Conservation (phyloP, 64 coral and sea anemone species). For the Montipora cactus region DNA sequence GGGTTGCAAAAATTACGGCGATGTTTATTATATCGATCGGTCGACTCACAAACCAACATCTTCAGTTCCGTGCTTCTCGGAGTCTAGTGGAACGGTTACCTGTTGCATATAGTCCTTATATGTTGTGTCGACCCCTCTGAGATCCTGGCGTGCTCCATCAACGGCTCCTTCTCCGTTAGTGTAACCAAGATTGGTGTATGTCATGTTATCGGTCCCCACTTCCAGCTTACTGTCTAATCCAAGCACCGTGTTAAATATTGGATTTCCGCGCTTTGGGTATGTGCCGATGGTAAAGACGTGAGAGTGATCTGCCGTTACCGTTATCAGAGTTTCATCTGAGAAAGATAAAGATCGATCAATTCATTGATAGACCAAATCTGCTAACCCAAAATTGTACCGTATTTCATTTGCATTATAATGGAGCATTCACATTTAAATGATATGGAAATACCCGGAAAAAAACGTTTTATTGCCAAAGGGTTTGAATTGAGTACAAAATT, state of each 20-base stretch:
- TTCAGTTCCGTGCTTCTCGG: conserved; percentile 69
- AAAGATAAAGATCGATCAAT: not conserved
- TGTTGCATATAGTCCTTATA: conserved; percentile 74
- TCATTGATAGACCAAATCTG: not conserved
- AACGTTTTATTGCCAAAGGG: too few relatives aligned
- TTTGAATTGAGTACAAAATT: too few relatives aligned
- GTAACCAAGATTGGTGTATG: conserved; percentile 78
- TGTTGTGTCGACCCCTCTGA: conserved; percentile 61
- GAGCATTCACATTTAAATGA: too few relatives aligned
- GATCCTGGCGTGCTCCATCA: conserved; percentile 27
- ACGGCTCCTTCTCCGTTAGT: conserved; percentile 69
- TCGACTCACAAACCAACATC: conserved; percentile 73
- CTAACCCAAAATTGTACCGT: not conserved
- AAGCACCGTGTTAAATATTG: conserved; percentile 68
- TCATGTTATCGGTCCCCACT: conserved; percentile 35
- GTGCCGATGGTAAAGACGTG: conserved; percentile 80
- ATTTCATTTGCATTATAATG: not conserved
- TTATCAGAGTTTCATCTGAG: conserved; percentile 78
- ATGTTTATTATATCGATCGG: not conserved
- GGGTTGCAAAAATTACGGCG: too few relatives aligned
- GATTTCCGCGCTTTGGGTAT: conserved; percentile 77
- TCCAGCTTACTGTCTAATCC: not conserved
- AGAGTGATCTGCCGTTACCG: conserved; percentile 89
- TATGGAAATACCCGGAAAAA: too few relatives aligned
- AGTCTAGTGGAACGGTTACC: not conserved